These are phyloP conservation scores for Plebejus melissa DNA, from an alignment of 2,888 invertebrate species.

Conservation along the genomic window DNA sequence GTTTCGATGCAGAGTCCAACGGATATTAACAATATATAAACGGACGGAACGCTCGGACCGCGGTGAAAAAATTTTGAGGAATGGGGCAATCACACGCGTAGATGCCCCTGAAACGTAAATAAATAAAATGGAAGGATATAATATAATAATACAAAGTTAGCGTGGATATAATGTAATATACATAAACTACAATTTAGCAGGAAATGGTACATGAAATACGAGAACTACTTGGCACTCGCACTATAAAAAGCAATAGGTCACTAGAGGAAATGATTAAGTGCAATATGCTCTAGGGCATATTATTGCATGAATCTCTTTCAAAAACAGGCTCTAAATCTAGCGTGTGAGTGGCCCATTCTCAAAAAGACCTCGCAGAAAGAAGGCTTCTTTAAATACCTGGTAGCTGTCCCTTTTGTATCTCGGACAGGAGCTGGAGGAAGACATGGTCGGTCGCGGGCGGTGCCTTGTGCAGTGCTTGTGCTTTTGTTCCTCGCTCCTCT, in stretches of 20 bases:
- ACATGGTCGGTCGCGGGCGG: conserved; percentile 61
- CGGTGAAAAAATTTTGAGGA: not conserved
- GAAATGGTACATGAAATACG: conserved; percentile 21
- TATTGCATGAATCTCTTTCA: not conserved
- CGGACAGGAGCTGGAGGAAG: conserved; percentile 71
- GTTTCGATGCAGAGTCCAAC: not conserved
- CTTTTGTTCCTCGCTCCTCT: conserved; percentile 51
- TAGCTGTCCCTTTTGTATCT: conserved; percentile 76
- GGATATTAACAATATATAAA: not conserved
- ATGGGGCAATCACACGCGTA: conserved; percentile 39
- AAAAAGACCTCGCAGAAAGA: conserved; percentile 8
- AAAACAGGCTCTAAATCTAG: conserved; percentile 23
- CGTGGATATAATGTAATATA: conserved; percentile 36
- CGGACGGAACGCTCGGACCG: not conserved
- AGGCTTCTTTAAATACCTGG: conserved; percentile 54
- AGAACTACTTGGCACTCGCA: conserved; percentile 27
- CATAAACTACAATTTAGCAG: conserved; percentile 30
- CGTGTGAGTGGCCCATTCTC: conserved; percentile 37
- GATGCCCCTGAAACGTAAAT: conserved; percentile 25
- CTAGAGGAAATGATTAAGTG: not conserved
- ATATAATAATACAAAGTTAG: conserved; percentile 38
- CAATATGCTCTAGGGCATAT: not conserved
- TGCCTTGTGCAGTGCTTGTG: conserved; percentile 62
- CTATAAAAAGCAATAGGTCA: conserved; percentile 28
- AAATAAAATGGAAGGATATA: conserved; percentile 31